phyloP scores from a whole-genome alignment of 35 echinoderm and acorn worm genomes.

The Heliocidaris erythrogramma region DNA sequence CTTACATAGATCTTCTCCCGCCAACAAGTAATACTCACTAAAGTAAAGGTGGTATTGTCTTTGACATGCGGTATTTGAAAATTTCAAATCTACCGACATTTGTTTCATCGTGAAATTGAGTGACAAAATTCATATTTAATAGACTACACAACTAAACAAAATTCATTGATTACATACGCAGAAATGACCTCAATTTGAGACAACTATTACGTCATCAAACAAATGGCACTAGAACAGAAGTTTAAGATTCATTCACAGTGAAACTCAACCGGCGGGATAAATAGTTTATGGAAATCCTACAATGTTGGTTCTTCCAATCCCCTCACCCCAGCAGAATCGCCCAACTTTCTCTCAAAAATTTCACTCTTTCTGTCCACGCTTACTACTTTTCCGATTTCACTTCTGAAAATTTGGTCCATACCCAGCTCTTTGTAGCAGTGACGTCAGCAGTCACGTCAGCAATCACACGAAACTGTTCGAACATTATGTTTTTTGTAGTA shows the following conservation, averaged over 20 bases:
- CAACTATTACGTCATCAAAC: background rate
- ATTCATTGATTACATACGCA: background rate
- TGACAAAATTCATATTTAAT: background rate
- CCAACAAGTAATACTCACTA: too few species aligned
- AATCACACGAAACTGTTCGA: slow-evolving; percentile 9
- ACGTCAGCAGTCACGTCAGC: slow-evolving; percentile 9
- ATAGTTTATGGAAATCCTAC: background rate
- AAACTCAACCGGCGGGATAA: slow-evolving; percentile 6
- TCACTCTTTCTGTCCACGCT: background rate
- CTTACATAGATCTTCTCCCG: too few species aligned
- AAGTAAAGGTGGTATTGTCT: background rate
- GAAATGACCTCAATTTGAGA: background rate
- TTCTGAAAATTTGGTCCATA: slow-evolving; percentile 38
- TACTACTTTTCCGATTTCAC: background rate
- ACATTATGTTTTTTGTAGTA: background rate
- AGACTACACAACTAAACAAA: too few species aligned
- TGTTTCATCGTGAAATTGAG: background rate
- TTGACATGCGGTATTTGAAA: background rate
- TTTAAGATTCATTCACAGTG: background rate
- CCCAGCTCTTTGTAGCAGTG: slow-evolving; percentile 30
- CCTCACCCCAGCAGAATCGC: background rate
- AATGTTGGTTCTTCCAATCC: background rate
- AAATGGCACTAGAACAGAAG: background rate
- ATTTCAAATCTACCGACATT: background rate
- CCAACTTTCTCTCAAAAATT: background rate